phyloP scores from a whole-genome alignment of 1,140 invertebrate genomes.

The Aphelenchoides besseyi region DNA sequence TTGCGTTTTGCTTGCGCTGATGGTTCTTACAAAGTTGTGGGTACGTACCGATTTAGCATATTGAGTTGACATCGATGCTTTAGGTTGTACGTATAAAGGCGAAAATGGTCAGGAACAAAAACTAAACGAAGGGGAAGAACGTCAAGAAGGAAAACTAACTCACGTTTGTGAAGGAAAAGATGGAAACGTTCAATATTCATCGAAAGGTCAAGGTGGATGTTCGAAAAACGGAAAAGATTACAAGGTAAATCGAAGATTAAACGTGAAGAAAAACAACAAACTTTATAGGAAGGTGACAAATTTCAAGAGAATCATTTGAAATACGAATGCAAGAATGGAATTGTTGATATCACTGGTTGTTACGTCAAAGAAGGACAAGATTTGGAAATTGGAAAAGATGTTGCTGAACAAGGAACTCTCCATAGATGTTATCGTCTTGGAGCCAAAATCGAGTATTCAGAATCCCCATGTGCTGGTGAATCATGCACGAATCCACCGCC shows the following conservation, averaged over 20 bases:
- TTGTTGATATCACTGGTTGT: conserved; percentile 39
- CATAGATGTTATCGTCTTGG: conserved; percentile 46
- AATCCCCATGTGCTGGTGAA: conserved; percentile 36
- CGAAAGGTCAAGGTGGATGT: conserved; percentile 28
- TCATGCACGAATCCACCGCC: conserved; percentile 14
- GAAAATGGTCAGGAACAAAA: conserved; percentile 27
- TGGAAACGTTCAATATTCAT: conserved; percentile 35
- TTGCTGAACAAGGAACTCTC: conserved; percentile 43
- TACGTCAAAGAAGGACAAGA: conserved; percentile 43
- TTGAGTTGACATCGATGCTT: conserved; percentile 4
- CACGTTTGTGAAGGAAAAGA: conserved; percentile 45
- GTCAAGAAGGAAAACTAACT: conserved; percentile 38
- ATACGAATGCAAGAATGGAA: conserved; percentile 45
- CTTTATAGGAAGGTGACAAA: conserved; percentile 41
- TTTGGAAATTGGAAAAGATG: conserved; percentile 43
- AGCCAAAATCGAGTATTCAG: conserved; percentile 37
- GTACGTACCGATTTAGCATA: conserved; percentile 20
- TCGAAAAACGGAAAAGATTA: conserved; percentile 44
- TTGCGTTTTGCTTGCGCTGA: conserved; percentile 44
- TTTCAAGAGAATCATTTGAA: conserved; percentile 50
- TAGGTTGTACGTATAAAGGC: conserved; percentile 34
- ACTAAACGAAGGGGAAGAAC: conserved; percentile 31
- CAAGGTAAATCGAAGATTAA: not conserved
- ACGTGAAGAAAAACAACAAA: not conserved
- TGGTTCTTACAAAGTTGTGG: conserved; percentile 44